phyloP scores from a whole-genome alignment of 2,113 vertebrate species.

The Sander lucioperca region DNA sequence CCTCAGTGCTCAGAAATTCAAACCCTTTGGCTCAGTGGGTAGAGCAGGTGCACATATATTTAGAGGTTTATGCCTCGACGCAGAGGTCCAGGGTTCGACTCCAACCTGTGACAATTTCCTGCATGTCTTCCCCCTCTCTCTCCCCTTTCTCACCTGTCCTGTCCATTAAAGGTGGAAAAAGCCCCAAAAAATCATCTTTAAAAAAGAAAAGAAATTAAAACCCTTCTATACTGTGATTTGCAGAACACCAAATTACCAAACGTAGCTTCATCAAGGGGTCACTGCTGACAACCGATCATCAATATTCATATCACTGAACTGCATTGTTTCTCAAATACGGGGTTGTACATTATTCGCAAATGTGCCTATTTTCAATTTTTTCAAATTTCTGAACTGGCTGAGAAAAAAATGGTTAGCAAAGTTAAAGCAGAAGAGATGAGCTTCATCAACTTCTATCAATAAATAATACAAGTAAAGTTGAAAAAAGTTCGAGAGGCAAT shows the following conservation, averaged over 20 bases:
- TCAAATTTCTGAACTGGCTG: neutral
- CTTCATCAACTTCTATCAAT: neutral
- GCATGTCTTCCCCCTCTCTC: no score
- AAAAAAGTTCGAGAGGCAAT: no score
- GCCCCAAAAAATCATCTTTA: no score
- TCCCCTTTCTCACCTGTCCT: no score
- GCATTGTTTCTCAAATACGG: neutral
- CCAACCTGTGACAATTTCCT: no score
- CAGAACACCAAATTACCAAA: neutral
- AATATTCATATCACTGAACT: conserved; percentile 4
- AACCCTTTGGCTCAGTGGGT: neutral
- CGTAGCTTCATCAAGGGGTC: neutral
- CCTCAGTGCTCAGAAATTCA: neutral
- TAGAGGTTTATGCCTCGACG: no score
- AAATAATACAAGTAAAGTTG: neutral
- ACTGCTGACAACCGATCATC: neutral
- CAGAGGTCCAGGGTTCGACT: no score
- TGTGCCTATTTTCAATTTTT: neutral
- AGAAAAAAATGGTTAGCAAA: neutral
- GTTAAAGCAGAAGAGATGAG: neutral
- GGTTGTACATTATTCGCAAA: neutral
- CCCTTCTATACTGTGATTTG: neutral
- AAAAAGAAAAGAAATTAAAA: neutral
- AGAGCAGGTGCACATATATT: no score
- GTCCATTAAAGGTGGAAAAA: no score